Conservation (phyloP, 2,113 vertebrate species). For the Scophthalmus maximus region DNA sequence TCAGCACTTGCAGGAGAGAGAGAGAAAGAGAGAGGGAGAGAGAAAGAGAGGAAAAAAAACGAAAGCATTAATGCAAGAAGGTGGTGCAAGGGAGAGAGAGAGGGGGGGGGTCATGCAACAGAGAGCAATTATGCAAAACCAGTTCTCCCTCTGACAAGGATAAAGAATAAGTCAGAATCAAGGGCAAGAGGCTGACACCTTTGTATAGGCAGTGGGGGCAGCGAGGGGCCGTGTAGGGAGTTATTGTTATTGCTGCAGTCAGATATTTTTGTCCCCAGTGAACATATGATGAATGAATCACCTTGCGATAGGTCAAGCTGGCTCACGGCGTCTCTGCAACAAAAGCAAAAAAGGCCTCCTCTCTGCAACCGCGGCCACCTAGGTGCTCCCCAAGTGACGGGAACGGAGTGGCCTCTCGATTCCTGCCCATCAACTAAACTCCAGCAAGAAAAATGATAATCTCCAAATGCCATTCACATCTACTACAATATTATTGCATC, state of each 20-base stretch:
- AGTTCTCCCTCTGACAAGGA: slow-evolving; percentile 55
- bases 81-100: background rate
- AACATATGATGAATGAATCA: slow-evolving; percentile 75
- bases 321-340: slow-evolving; percentile 26
- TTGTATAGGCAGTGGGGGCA: slow-evolving; percentile 26
- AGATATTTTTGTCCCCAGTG: slow-evolving; percentile 60
- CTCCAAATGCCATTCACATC: slow-evolving; percentile 26
- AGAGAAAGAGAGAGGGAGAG: background rate
- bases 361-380: slow-evolving; percentile 25
- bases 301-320: slow-evolving; percentile 73
- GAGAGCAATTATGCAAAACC: slow-evolving; percentile 63
- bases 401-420: no score
- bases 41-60: background rate
- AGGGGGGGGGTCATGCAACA: slow-evolving; percentile 34
- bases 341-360: slow-evolving; percentile 37
- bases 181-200: slow-evolving; percentile 69
- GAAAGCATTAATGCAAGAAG: slow-evolving; percentile 1
- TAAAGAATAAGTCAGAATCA: slow-evolving; percentile 57
- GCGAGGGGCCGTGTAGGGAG: slow-evolving; percentile 30
- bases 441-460: slow-evolving; percentile 36
- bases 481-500: slow-evolving; percentile 34
- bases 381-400: no score
- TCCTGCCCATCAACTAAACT: slow-evolving; percentile 27
- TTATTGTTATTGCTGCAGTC: slow-evolving; percentile 63
- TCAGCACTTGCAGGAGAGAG: slow-evolving; percentile 19